Conservation (phyloP, 2,888 invertebrate genomes). For the Eristalis arbustorum region DNA sequence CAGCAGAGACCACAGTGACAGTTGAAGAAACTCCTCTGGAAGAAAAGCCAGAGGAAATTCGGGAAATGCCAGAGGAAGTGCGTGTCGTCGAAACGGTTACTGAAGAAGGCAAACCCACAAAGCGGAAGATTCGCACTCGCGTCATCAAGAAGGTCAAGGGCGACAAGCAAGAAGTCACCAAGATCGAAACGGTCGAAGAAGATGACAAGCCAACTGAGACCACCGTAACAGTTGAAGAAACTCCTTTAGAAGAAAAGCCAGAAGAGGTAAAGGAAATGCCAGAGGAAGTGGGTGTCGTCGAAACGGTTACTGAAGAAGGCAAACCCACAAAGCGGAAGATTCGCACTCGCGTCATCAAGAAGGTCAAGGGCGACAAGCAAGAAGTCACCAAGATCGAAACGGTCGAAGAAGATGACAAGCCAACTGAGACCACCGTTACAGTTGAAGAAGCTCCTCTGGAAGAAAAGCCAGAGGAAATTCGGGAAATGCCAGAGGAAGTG, state of each 20-base stretch:
- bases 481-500: constrained; percentile 71
- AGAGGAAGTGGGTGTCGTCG: constrained; percentile 73
- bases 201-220: constrained; percentile 79
- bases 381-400: constrained; percentile 75
- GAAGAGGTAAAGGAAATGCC: constrained; percentile 74
- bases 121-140: constrained; percentile 76
- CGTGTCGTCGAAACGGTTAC: constrained; percentile 73
- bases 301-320: constrained; percentile 61
- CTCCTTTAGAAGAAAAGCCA: constrained; percentile 58
- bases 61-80: constrained; percentile 71
- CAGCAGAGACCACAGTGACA: constrained; percentile 76
- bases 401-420: constrained; percentile 75
- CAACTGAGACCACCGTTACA: constrained; percentile 76
- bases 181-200: constrained; percentile 79
- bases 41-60: constrained; percentile 61
- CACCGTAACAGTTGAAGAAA: constrained; percentile 73
- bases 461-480: constrained; percentile 64
- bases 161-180: constrained; percentile 78
- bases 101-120: constrained; percentile 73
- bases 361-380: constrained; percentile 73
- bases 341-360: constrained; percentile 74
- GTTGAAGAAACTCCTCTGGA: constrained; percentile 71
- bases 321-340: constrained; percentile 75
- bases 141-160: constrained; percentile 78
- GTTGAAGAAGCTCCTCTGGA: constrained; percentile 72